Conservation (phyloP, 2,113 vertebrate species). For the Campylomormyrus numenius region DNA sequence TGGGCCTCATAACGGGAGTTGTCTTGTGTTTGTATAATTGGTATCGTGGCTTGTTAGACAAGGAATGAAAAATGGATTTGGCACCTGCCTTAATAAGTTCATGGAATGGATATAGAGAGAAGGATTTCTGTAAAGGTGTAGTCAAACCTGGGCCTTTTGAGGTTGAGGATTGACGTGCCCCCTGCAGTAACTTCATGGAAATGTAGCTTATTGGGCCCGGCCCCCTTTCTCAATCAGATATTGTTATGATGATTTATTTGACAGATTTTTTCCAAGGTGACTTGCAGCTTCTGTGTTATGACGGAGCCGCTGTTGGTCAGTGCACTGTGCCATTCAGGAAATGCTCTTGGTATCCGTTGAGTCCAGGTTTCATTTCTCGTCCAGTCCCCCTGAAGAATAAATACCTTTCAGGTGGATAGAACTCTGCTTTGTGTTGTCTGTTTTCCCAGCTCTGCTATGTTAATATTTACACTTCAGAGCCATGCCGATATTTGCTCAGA, state of each 20-base stretch:
- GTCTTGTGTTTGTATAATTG: background rate
- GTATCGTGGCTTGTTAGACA: background rate
- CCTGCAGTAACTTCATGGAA: background rate
- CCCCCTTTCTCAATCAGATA: background rate
- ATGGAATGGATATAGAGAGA: background rate
- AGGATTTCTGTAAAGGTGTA: background rate
- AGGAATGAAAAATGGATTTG: background rate
- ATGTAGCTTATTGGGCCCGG: background rate
- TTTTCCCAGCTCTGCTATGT: background rate
- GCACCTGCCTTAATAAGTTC: background rate
- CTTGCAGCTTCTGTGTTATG: background rate
- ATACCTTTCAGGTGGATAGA: background rate
- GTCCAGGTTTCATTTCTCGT: background rate
- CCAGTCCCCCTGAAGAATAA: background rate
- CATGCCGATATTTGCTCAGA: conserved; percentile 3
- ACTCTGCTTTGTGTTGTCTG: background rate
- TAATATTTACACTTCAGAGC: conserved; percentile 11
- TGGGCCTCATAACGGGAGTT: background rate
- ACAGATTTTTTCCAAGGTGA: background rate
- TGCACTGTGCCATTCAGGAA: background rate
- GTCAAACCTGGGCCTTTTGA: background rate
- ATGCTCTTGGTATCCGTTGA: background rate
- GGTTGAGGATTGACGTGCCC: too few relatives aligned
- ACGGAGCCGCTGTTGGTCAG: background rate
- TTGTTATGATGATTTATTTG: background rate